Base-by-base conservation (phyloP, 2,113 vertebrate genomes). In the Channa argus region DNA sequence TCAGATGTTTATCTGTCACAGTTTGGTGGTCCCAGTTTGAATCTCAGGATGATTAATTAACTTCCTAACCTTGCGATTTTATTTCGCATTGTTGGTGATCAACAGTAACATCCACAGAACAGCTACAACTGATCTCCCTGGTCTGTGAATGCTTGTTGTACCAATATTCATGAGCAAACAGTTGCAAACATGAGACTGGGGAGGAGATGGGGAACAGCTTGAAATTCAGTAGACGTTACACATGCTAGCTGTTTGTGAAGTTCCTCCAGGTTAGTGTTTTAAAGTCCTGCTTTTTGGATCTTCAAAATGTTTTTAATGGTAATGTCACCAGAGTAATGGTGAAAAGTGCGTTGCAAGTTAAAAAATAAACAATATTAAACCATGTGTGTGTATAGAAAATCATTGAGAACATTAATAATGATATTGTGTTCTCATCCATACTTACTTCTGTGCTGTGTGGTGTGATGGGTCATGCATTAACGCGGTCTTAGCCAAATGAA, bases 381-480 rank as follows among this genome's bases (percentile, higher is more conserved):
- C 14, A 5, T 56, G 45, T 54, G 46, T 71, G 33, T 59, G 39
- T 12, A 74, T 70, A 8, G 10, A 49, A 63, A 60, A 49, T 54
- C 34, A 71, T 3, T 41, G 49, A 63, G 55, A 75, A 76, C 55
- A 56, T 74, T 55, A 67, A 67, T 83, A 78, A 83, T 78, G 59
- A 61, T 63, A 70, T 44, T 73, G 73, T 84, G 73, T 65, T 79
- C 63, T 80, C 79, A 82, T 71, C 72, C 71, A 50, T 63, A 71
- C 70, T 82, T 56, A 82, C 69, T 65, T 61, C 24, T 15, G 13
- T 53, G 67, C 68, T 67, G 68, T 82, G 79, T 77, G 75, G 72
- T 76, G 67, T 63, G 61, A 77, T 47, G 67, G 59, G 45, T 78
- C 68, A 87, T 64, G 78, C 71, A 83, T 85, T 74, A 79, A 68